Conservation (phyloP, 2,797 vertebrate genomes). For the Sebastes steindachneri region DNA sequence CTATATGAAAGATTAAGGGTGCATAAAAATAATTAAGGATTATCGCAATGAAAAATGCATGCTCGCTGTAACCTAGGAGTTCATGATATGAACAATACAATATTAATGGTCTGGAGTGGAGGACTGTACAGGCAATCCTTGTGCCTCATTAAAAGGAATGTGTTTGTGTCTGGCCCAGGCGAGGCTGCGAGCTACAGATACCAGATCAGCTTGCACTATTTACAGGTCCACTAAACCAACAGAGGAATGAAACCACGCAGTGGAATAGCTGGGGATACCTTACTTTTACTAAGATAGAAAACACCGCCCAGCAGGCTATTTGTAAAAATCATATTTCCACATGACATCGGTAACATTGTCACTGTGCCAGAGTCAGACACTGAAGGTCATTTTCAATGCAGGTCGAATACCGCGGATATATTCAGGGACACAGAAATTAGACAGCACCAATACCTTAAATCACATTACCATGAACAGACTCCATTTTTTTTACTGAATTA, state of each 20-base stretch:
- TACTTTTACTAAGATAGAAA: conserved; percentile 31
- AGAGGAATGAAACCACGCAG: conserved; percentile 59
- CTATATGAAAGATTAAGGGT: conserved; percentile 82
- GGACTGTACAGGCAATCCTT: conserved; percentile 64
- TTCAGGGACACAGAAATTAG: conserved; percentile 70
- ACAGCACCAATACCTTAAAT: conserved; percentile 78
- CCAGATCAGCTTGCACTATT: conserved; percentile 69
- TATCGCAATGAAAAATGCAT: conserved; percentile 84
- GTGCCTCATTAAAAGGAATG: conserved; percentile 76
- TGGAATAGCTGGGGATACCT: conserved; percentile 41
- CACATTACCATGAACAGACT: conserved; percentile 76
- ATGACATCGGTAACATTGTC: neutral
- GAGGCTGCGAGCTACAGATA: conserved; percentile 73
- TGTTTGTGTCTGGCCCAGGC: conserved; percentile 66
- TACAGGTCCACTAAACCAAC: conserved; percentile 69
- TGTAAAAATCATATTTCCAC: conserved; percentile 17
- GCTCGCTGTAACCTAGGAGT: conserved; percentile 81
- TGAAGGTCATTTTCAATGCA: conserved; percentile 70
- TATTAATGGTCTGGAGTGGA: conserved; percentile 80
- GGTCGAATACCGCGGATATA: conserved; percentile 59
- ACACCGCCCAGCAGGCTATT: neutral
- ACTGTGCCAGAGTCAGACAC: neutral
- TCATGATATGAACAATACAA: conserved; percentile 84
- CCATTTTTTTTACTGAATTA: conserved; percentile 73
- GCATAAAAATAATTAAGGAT: conserved; percentile 84